Conservation (phyloP, 2,888 invertebrate genomes). For the Chouioia cunea region DNA sequence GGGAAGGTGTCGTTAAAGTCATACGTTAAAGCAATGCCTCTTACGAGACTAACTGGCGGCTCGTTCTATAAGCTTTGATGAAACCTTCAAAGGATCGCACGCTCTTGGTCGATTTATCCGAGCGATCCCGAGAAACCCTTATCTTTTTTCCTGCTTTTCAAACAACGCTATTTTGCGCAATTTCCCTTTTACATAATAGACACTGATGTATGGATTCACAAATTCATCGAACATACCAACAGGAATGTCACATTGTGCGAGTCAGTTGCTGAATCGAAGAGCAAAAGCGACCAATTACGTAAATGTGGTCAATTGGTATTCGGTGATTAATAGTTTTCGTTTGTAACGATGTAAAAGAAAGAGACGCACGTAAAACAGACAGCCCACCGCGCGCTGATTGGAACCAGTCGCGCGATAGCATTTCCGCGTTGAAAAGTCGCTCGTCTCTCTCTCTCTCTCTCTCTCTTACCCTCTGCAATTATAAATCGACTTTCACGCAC, state of each 20-base stretch:
- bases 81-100: too few relatives aligned
- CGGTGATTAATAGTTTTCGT: too few relatives aligned
- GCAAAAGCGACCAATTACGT: too few relatives aligned
- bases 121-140: too few relatives aligned
- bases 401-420: not conserved
- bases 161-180: too few relatives aligned
- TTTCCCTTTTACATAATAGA: not conserved
- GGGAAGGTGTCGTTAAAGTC: constrained; percentile 3
- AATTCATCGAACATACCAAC: too few relatives aligned
- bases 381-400: not conserved
- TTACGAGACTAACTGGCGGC: not conserved
- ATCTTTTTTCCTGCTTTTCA: too few relatives aligned
- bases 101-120: too few relatives aligned
- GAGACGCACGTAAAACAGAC: constrained; percentile 10
- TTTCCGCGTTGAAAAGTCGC: constrained; percentile 26
- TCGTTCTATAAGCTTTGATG: not conserved
- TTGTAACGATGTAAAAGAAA: not conserved
- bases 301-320: too few relatives aligned
- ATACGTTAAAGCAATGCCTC: not conserved
- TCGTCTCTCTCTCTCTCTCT: not conserved
- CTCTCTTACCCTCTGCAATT: not conserved
- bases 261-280: too few relatives aligned
- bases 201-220: too few relatives aligned
- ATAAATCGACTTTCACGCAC: constrained; percentile 25
- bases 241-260: too few relatives aligned